These are phyloP conservation scores for Heliconius cydno DNA, from an alignment of 2,888 invertebrate genomes.

Conservation along the genomic window DNA sequence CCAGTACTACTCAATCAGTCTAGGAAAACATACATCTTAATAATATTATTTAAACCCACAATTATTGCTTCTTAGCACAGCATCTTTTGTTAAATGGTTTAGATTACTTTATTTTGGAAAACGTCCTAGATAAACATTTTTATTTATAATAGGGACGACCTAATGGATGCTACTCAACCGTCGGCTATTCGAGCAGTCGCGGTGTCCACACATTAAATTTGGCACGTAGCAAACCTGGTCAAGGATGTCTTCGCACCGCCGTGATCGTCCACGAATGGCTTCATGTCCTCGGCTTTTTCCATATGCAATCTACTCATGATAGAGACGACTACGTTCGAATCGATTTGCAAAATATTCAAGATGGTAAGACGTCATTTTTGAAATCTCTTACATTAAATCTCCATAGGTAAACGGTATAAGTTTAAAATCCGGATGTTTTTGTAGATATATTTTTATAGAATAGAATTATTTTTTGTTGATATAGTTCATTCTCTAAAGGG, in stretches of 20 bases:
- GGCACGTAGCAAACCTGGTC: slow-evolving; percentile 68
- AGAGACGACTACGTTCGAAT: slow-evolving; percentile 85
- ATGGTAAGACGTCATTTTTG: slow-evolving; percentile 64
- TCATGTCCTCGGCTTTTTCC: slow-evolving; percentile 76
- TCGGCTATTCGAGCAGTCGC: slow-evolving; percentile 67
- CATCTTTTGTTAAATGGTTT: too few species aligned
- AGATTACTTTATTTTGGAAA: not conserved
- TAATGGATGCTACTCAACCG: slow-evolving; percentile 70
- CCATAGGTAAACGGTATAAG: not conserved
- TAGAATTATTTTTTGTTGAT: too few species aligned
- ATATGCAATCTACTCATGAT: slow-evolving; percentile 75
- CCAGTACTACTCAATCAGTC: too few species aligned
- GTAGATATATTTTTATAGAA: too few species aligned
- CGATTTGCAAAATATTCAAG: slow-evolving; percentile 86
- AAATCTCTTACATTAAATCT: too few species aligned
- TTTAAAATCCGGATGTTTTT: too few species aligned
- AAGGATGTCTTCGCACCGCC: slow-evolving; percentile 84
- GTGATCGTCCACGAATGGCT: slow-evolving; percentile 89
- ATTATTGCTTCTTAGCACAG: not conserved
- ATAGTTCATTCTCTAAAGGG: too few species aligned
- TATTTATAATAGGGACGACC: slow-evolving; percentile 56
- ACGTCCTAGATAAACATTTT: too few species aligned
- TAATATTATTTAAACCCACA: not conserved
- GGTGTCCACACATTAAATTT: slow-evolving; percentile 80
- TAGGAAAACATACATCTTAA: too few species aligned